Base-by-base conservation (phyloP, 2,797 vertebrate genomes). In the Enteromius fasciolatus region DNA sequence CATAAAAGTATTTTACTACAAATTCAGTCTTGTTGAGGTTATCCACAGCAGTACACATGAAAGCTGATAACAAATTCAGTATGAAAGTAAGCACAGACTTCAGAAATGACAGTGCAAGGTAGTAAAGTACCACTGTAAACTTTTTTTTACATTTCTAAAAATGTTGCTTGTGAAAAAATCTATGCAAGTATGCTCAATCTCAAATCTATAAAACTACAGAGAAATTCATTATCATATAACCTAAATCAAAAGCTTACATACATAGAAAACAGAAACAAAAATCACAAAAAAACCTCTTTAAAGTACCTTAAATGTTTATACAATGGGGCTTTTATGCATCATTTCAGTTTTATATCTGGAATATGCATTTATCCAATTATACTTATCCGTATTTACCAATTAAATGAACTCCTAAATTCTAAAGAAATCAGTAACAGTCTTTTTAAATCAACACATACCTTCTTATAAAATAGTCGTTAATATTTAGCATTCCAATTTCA, bases 41-140 rank as follows among this genome's bases (percentile, higher is more conserved):
- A 15, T 50, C 3, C 77, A 74, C 61, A 76, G 48, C 46, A 80
- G 61, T 78, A 76, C 93, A 94, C 93, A 93, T 93, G 80, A 92
- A 93, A 93, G 93, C 90, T 91, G 91, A 92, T 92, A 91, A 92
- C 92, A 92, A 92, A 91, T 73, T 84, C 82, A 54, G 33, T 85
- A 86, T 80, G 85, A 85, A 86, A 64, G 82, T 84, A 89, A 85
- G 92, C 89, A 92, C 89, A 92, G 89, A 94, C 93, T 92, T 92
- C 91, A 90, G 92, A 93, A 94, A 93, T 90, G 87, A 93, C 92
- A 94, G 94, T 94, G 92, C 81, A 61, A 85, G 44, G 88, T 92
- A 91, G 89, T 93, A 93, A 91, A 93, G 93, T 72, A 78, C 39
- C 64, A 70, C 54, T 79, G 68, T 70, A 76, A 77, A 59, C 76